phyloP scores from a whole-genome alignment of 2,797 vertebrate genomes.

The Oreortyx pictus region DNA sequence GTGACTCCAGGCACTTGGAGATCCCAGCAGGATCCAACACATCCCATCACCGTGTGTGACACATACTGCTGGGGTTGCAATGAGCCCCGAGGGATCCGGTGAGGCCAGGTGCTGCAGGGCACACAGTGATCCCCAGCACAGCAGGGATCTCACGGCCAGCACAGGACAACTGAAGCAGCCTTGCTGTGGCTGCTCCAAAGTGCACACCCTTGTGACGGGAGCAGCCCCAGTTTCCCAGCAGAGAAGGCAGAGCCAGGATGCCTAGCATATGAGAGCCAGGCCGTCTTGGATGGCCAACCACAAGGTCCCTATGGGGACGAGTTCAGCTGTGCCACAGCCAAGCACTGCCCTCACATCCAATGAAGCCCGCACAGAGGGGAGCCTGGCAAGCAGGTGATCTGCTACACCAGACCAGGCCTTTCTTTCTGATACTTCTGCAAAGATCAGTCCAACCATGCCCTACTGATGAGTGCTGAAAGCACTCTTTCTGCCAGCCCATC shows the following conservation, averaged over 20 bases:
- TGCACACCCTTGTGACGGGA: accelerated
- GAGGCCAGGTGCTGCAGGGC: neutral
- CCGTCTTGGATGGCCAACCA: neutral
- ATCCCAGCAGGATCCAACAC: neutral
- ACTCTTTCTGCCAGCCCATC: neutral
- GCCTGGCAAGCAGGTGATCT: neutral
- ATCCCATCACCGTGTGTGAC: neutral
- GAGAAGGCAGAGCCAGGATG: neutral
- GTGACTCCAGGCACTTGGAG: neutral
- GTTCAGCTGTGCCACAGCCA: neutral
- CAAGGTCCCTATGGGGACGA: accelerated
- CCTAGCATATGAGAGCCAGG: neutral
- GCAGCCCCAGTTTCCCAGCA: neutral
- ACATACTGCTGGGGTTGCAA: accelerated
- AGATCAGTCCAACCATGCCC: neutral
- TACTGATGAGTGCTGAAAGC: neutral
- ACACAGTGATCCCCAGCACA: neutral
- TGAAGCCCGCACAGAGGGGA: accelerated
- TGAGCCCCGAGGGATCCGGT: neutral
- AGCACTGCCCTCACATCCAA: neutral
- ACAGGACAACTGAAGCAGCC: accelerated
- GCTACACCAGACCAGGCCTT: neutral
- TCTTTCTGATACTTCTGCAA: neutral
- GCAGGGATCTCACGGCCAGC: accelerated
- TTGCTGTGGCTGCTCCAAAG: neutral